Percentiles rank a stretch among this genome's conserved stretches.
These are phyloP conservation scores for Sphinx pinastri DNA, from an alignment of 2,888 invertebrate genomes.

Conservation along the genomic window DNA sequence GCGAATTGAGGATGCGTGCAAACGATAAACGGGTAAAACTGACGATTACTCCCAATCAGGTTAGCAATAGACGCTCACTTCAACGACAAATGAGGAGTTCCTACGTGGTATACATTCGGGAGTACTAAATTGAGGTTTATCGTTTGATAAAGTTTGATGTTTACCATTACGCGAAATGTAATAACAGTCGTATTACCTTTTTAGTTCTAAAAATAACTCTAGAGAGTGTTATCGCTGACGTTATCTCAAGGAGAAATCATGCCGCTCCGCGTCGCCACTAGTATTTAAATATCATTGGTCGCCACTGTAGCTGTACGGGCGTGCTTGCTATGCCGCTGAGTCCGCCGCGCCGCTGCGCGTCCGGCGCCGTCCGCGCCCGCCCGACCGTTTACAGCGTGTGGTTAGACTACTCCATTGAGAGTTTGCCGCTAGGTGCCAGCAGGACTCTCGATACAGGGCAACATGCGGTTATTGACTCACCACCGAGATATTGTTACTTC, in stretches of 20 bases:
- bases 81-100: slow-evolving; percentile 1
- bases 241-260: slow-evolving; percentile 79
- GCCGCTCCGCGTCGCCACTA: slow-evolving; percentile 42
- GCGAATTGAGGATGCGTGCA: slow-evolving; percentile 28
- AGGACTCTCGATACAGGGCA: slow-evolving; percentile 36
- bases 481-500: slow-evolving; percentile 27
- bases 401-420: slow-evolving; percentile 19
- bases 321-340: slow-evolving; percentile 7
- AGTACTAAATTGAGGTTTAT: slow-evolving; percentile 25
- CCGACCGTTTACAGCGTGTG: slow-evolving; percentile 8
- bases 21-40: slow-evolving; percentile 28
- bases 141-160: slow-evolving; percentile 36
- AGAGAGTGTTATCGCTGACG: slow-evolving; percentile 75
- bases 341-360: neutral
- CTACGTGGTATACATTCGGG: neutral
- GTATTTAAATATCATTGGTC: too few species aligned
- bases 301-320: slow-evolving; percentile 35
- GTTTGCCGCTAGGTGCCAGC: slow-evolving; percentile 32
- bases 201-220: slow-evolving; percentile 77
- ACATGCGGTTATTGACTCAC: slow-evolving; percentile 50
- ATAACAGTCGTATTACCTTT: slow-evolving; percentile 73
- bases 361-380: neutral
- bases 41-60: slow-evolving; percentile 24
- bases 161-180: slow-evolving; percentile 51
- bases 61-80: slow-evolving; percentile 16